Evolutionary conservation across 2,888 invertebrate genomes (phyloP), one percentile per base, ranked within the genome.

Genomic region (Diadegma fenestrale): DNA sequence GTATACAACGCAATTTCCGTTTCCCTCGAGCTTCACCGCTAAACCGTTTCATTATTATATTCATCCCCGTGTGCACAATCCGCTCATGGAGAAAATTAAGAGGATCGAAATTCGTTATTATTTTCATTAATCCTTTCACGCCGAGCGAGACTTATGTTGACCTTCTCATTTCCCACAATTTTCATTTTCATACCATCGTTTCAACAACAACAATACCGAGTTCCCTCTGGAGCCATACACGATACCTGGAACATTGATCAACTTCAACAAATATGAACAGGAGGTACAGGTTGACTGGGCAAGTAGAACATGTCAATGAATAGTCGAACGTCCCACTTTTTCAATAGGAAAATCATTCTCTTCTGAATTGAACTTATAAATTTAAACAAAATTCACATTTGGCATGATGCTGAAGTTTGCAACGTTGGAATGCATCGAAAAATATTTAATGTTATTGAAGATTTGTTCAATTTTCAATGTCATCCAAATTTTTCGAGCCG

Each of bases 1-100:
- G 51, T 64, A 37, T 66, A 48, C 30, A 79, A 71, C 26, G 63
- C 26, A 71, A 80, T 80, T 75, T 84, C 61, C 48, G 69, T 17
- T 51, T 64, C 63, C 51, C 43, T 7, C 51, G 73, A 63, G 78
- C 54, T 43, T 51, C 30, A 17, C 51, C 22, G 10, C 30, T 33
- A 17, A 45, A 54, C 30, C 45, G 43, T 8, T 37, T 58, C 71
- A 41, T 83, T 66, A 79, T 82, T 77, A 54, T 69, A 63, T 69
- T 76, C 30, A 30, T 69, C 26, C 17, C 19, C 12, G 43, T 14
- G 22, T 43, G 6, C 58, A 41, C 76, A 63, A 19, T 48, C 68
- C 54, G 37, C 17, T 19, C 43, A 66, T 22, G 71, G 22, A 54
- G 71, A 77, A 82, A 77, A 82, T 72, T 54, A 54, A 77, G 54